Conservation (phyloP, 2,888 invertebrate genomes). For the Dorcus hopei region DNA sequence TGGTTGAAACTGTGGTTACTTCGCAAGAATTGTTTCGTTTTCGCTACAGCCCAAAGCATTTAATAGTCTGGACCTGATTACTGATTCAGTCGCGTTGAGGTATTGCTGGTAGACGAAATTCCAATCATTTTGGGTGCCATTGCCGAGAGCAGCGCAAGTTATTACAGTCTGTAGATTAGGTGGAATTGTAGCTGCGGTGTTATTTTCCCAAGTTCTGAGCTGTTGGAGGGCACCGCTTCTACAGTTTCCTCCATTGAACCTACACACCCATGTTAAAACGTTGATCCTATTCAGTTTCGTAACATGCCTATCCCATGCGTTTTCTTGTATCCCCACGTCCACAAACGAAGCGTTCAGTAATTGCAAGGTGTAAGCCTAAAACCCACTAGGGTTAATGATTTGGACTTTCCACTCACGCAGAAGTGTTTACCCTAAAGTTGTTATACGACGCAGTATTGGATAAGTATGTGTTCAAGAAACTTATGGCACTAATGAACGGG, state of each 20-base stretch:
- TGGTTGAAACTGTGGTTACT: background rate
- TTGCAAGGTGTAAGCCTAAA: constrained; percentile 11
- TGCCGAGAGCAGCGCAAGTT: constrained; percentile 69
- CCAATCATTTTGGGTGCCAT: constrained; percentile 62
- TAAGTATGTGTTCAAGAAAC: constrained; percentile 23
- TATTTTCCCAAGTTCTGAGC: constrained; percentile 45
- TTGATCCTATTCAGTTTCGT: constrained; percentile 58
- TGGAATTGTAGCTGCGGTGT: constrained; percentile 45
- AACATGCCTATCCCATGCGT: constrained; percentile 42
- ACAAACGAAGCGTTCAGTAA: constrained; percentile 1
- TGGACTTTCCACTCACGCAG: background rate
- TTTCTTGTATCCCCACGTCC: constrained; percentile 16
- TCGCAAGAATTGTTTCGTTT: constrained; percentile 8
- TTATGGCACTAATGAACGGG: constrained; percentile 40
- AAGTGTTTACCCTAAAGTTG: constrained; percentile 13
- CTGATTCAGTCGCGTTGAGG: background rate
- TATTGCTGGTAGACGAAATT: constrained; percentile 56
- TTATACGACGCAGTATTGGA: constrained; percentile 14
- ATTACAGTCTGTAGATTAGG: constrained; percentile 65
- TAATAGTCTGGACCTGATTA: constrained; percentile 13
- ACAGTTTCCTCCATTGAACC: constrained; percentile 58
- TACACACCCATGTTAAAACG: constrained; percentile 62
- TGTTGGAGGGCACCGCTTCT: constrained; percentile 46
- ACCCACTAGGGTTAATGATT: background rate
- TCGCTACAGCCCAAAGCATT: constrained; percentile 24